A percentile compares a stretch with the other conserved stretches of the same genome.
phyloP scores from a whole-genome alignment of 2,888 invertebrate species.

The Flexamia atlantica region DNA sequence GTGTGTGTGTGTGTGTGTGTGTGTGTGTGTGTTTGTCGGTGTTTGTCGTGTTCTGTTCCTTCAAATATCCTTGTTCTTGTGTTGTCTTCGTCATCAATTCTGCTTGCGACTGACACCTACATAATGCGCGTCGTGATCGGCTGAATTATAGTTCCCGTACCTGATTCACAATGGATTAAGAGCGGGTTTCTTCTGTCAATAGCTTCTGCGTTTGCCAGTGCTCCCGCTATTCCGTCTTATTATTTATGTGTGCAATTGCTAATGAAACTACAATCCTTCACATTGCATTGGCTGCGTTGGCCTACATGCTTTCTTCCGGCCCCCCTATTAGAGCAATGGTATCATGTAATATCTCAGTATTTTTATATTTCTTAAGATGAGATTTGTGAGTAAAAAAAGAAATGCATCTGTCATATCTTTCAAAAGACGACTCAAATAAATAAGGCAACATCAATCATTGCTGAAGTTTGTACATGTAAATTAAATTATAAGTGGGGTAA shows the following conservation, averaged over 20 bases:
- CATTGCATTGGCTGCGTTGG: background rate
- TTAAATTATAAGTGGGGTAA: too few species aligned
- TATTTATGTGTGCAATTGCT: slow-evolving; percentile 36
- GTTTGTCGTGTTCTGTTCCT: slow-evolving; percentile 24
- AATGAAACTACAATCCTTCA: background rate
- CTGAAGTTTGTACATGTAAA: too few species aligned
- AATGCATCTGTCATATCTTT: too few species aligned
- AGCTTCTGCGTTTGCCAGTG: slow-evolving; percentile 27
- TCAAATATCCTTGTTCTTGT: slow-evolving; percentile 35
- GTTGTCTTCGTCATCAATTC: slow-evolving; percentile 30
- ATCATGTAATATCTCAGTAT: too few species aligned
- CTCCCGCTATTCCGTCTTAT: slow-evolving; percentile 25
- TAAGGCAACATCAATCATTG: too few species aligned
- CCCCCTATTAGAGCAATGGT: too few species aligned
- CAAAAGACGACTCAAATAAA: too few species aligned
- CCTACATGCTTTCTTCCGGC: too few species aligned
- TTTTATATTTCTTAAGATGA: too few species aligned
- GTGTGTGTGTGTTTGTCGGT: slow-evolving; percentile 16
- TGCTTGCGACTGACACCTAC: slow-evolving; percentile 29
- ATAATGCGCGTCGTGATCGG: slow-evolving; percentile 28
- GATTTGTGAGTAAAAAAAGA: too few species aligned
- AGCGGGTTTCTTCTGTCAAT: slow-evolving; percentile 37
- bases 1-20: background rate
- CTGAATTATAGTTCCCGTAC: slow-evolving; percentile 25
- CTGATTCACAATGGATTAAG: slow-evolving; percentile 40